Evolutionary conservation across 2,888 invertebrate species (phyloP).

Genomic region (Mechanitis mazaeus): DNA sequence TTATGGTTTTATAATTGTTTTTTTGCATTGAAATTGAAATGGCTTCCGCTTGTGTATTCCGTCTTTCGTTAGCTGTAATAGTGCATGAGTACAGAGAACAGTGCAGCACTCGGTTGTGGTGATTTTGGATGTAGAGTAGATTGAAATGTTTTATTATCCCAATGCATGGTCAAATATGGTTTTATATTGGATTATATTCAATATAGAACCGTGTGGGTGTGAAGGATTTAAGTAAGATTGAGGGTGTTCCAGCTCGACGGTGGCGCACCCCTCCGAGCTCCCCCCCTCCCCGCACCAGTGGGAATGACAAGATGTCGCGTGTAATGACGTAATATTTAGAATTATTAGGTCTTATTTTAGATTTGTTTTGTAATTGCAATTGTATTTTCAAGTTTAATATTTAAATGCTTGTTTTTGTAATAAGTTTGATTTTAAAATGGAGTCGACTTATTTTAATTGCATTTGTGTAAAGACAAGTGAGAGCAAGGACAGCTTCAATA

Average conservation of each 20-base stretch:
- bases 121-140: constrained; percentile 69
- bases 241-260: constrained; percentile 88
- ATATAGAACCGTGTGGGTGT: constrained; percentile 36
- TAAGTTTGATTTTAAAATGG: no score
- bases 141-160: constrained; percentile 64
- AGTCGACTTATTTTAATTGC: no score
- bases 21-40: background rate
- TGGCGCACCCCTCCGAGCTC: constrained; percentile 98
- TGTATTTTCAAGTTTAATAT: no score
- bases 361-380: no score
- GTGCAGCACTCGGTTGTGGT: constrained; percentile 74
- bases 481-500: background rate
- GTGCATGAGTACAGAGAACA: constrained; percentile 72
- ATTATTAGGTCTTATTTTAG: no score
- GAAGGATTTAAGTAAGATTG: constrained; percentile 28
- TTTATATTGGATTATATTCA: constrained; percentile 55
- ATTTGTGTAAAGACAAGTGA: no score
- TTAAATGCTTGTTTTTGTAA: no score
- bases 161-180: constrained; percentile 53
- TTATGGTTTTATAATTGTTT: no score
- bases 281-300: constrained; percentile 99
- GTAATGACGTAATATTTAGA: constrained; percentile 14
- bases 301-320: constrained; percentile 85
- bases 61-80: constrained; percentile 38
- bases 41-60: constrained; percentile 19